phyloP scores from a whole-genome alignment of 2,888 invertebrate genomes.

The Drosophila borborema region DNA sequence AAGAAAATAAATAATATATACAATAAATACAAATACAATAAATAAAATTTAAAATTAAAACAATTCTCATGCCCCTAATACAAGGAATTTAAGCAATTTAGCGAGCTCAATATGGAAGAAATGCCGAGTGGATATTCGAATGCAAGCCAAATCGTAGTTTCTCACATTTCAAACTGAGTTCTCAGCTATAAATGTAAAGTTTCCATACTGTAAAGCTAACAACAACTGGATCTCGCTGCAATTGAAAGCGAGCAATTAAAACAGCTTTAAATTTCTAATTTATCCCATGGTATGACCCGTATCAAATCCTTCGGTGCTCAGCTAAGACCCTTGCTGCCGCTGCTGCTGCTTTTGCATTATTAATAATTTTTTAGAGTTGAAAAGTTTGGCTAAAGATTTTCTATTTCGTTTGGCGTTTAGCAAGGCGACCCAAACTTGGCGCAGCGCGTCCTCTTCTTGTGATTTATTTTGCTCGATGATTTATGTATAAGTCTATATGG shows the following conservation, averaged over 20 bases:
- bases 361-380: conserved; percentile 72
- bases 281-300: conserved; percentile 19
- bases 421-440: conserved; percentile 17
- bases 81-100: too few relatives aligned
- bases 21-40: too few relatives aligned
- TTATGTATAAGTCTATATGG: conserved; percentile 51
- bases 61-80: too few relatives aligned
- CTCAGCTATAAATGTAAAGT: not conserved
- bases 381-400: conserved; percentile 73
- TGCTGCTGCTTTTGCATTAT: conserved; percentile 67
- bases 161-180: not conserved
- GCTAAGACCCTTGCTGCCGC: not conserved
- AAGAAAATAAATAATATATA: too few relatives aligned
- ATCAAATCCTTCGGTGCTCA: not conserved
- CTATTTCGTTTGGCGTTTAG: conserved; percentile 50
- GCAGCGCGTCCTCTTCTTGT: conserved; percentile 42
- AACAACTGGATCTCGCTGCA: not conserved
- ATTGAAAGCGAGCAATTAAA: not conserved
- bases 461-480: conserved; percentile 74
- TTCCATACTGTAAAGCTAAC: not conserved
- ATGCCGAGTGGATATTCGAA: too few relatives aligned
- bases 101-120: too few relatives aligned
- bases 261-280: not conserved
- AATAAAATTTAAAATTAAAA: too few relatives aligned
- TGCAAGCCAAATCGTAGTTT: not conserved